Conservation (phyloP, 2,797 vertebrate species). For the Ctenosaura bakeri region DNA sequence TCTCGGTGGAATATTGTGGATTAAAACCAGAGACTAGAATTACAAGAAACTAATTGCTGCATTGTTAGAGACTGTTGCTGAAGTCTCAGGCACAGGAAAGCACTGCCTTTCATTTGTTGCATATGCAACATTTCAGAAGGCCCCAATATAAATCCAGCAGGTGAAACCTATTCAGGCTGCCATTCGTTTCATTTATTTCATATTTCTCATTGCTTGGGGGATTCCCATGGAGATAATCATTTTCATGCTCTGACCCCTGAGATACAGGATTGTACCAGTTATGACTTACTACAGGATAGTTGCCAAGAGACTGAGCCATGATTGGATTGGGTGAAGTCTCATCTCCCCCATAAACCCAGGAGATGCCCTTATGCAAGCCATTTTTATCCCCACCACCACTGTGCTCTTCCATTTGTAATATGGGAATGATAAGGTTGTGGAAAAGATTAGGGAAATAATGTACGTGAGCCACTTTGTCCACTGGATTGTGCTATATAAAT, state of each 20-base stretch:
- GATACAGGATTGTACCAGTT: neutral
- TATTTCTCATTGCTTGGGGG: neutral
- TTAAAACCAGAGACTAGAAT: constrained; percentile 24
- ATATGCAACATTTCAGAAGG: neutral
- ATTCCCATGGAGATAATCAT: neutral
- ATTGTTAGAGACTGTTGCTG: constrained; percentile 22
- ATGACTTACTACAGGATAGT: neutral
- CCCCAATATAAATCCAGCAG: neutral
- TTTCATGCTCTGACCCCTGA: neutral
- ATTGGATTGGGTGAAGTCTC: neutral
- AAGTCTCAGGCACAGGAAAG: neutral
- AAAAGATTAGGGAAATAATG: neutral
- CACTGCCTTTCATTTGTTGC: neutral
- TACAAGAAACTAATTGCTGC: constrained; percentile 23
- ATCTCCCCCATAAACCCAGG: neutral
- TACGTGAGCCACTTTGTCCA: neutral
- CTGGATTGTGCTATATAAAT: neutral
- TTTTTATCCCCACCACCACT: neutral
- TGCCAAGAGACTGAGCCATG: neutral
- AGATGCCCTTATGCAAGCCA: neutral
- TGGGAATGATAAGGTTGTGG: neutral
- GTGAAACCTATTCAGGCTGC: neutral
- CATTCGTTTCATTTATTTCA: neutral
- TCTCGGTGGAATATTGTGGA: constrained; percentile 33
- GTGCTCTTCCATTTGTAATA: neutral